Conservation (phyloP, 2,797 vertebrate genomes). For the Gymnothorax javanicus region DNA sequence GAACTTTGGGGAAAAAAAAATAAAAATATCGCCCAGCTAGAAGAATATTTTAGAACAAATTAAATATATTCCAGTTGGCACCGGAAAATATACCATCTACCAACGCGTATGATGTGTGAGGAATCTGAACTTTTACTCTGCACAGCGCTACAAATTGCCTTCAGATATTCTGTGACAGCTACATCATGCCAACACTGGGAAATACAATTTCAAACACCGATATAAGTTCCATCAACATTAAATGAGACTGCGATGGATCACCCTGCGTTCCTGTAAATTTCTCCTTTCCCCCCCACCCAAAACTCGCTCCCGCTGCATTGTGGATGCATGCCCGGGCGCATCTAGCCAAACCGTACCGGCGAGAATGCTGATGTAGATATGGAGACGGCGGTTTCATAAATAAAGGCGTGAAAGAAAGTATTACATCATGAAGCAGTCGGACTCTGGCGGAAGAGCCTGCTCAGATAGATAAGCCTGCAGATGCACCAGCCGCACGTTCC, state of each 20-base stretch:
- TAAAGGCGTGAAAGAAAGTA: not conserved
- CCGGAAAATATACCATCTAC: not conserved
- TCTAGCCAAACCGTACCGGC: not conserved
- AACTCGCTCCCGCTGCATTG: not conserved
- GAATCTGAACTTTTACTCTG: not conserved
- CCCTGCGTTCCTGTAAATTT: not conserved
- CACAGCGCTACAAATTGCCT: not conserved
- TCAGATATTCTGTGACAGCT: conserved; percentile 2
- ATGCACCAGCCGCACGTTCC: conserved; percentile 67
- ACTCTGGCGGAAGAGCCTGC: conserved; percentile 46
- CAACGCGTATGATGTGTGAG: not conserved
- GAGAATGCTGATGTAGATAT: not conserved
- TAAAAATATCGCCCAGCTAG: not conserved
- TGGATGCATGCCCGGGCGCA: not conserved
- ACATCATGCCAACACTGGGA: not conserved
- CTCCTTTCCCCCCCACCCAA: not conserved
- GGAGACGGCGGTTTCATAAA: not conserved
- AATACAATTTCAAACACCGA: not conserved
- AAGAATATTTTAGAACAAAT: not conserved
- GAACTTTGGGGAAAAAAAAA: not conserved
- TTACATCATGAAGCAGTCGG: not conserved
- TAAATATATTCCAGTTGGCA: conserved; percentile 8
- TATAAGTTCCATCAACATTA: not conserved
- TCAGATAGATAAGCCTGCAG: conserved; percentile 67
- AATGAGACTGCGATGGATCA: not conserved